Evolutionary conservation across 2,888 invertebrate species (phyloP).

Genomic region (Philhelius pedissequus): DNA sequence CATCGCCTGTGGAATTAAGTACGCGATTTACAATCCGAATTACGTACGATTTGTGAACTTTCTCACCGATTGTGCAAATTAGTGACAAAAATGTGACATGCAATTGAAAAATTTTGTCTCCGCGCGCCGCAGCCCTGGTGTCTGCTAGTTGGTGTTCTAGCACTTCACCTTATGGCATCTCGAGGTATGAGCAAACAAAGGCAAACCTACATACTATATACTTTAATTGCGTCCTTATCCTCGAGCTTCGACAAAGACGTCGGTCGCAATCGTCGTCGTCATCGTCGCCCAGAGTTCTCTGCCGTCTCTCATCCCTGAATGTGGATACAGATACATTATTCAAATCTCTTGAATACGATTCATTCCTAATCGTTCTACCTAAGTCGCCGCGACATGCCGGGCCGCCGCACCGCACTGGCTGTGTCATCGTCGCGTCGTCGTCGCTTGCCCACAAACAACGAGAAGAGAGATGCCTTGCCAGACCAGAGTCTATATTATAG

Average conservation of each 20-base stretch:
- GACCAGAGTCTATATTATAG: background rate
- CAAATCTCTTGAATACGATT: constrained; percentile 64
- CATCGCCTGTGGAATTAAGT: background rate
- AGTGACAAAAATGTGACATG: constrained; percentile 67
- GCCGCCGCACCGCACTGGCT: no score
- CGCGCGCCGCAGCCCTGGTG: constrained; percentile 1
- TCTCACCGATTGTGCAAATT: constrained; percentile 49
- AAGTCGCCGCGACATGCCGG: no score
- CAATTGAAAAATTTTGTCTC: constrained; percentile 40
- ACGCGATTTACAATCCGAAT: constrained; percentile 22
- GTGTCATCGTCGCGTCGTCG: no score
- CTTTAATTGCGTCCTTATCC: constrained; percentile 45
- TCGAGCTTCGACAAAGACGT: no score
- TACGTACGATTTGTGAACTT: constrained; percentile 29
- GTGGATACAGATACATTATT: constrained; percentile 55
- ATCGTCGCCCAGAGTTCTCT: constrained; percentile 14
- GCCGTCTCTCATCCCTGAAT: constrained; percentile 14
- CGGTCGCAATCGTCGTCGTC: background rate
- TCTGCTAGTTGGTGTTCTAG: constrained; percentile 19
- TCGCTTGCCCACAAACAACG: constrained; percentile 32
- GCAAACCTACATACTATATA: background rate
- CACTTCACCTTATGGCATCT: constrained; percentile 22
- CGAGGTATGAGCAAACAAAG: background rate
- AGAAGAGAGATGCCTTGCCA: constrained; percentile 26
- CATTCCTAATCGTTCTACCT: constrained; percentile 40